A percentile compares a stretch with the other conserved stretches of the same genome.
These are phyloP conservation scores for Melitaea athalia DNA, from an alignment of 2,888 invertebrate species.

Conservation along the genomic window DNA sequence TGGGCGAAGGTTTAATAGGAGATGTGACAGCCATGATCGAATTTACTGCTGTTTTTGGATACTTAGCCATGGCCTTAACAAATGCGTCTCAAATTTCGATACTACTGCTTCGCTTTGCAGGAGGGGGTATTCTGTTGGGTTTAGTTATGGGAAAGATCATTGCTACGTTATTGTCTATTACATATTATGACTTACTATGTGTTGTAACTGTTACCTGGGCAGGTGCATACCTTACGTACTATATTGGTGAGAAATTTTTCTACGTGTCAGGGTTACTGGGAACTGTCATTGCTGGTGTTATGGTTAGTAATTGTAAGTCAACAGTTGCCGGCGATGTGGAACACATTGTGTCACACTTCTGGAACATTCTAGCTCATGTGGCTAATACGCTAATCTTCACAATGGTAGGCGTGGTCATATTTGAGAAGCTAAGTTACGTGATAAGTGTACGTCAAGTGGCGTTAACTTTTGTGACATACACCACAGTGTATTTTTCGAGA, in stretches of 20 bases:
- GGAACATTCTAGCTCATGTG: slow-evolving; percentile 62
- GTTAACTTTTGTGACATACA: slow-evolving; percentile 70
- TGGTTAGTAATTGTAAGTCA: slow-evolving; percentile 66
- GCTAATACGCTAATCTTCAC: slow-evolving; percentile 83
- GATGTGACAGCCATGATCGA: slow-evolving; percentile 72
- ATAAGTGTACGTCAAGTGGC: slow-evolving; percentile 66
- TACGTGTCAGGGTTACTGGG: slow-evolving; percentile 71
- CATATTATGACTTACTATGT: slow-evolving; percentile 67
- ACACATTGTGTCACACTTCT: slow-evolving; percentile 60
- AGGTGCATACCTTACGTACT: slow-evolving; percentile 68
- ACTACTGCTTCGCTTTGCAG: slow-evolving; percentile 62
- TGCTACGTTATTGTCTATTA: slow-evolving; percentile 59
- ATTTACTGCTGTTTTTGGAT: slow-evolving; percentile 67
- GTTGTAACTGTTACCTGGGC: slow-evolving; percentile 65
- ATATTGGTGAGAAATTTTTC: slow-evolving; percentile 70
- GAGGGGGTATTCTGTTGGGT: slow-evolving; percentile 66
- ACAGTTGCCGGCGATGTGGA: slow-evolving; percentile 70
- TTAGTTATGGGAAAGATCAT: slow-evolving; percentile 67
- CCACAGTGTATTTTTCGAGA: slow-evolving; percentile 73
- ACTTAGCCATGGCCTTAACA: slow-evolving; percentile 59
- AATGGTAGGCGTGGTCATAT: slow-evolving; percentile 83
- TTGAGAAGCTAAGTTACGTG: slow-evolving; percentile 74
- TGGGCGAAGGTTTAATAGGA: slow-evolving; percentile 71
- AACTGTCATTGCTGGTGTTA: slow-evolving; percentile 65
- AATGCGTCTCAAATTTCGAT: slow-evolving; percentile 61